These are phyloP conservation scores for Poecilia gillii DNA, from an alignment of 2,797 vertebrate genomes.

Conservation along the genomic window DNA sequence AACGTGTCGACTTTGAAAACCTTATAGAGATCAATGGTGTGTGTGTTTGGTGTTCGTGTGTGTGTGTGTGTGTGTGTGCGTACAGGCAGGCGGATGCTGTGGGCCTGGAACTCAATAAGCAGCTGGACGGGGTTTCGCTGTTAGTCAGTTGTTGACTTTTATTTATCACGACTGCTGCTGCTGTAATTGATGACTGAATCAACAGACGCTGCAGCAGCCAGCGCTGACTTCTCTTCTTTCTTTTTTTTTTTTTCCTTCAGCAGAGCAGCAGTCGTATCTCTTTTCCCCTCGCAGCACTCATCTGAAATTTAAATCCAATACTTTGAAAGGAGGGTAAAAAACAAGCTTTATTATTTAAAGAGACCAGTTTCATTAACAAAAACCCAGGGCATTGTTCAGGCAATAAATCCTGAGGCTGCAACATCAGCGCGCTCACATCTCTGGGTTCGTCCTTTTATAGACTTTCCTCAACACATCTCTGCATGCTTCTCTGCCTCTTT, in stretches of 20 bases:
- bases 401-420: conserved; percentile 38
- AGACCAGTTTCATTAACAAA: conserved; percentile 60
- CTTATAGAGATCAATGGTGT: conserved; percentile 64
- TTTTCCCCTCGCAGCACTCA: conserved; percentile 28
- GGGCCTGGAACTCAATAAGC: conserved; percentile 58
- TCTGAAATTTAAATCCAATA: conserved; percentile 57
- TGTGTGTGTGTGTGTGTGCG: conserved; percentile 37
- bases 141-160: conserved; percentile 67
- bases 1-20: conserved; percentile 63
- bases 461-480: conserved; percentile 19
- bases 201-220: conserved; percentile 48
- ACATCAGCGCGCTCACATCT: conserved; percentile 37
- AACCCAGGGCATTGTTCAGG: conserved; percentile 23
- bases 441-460: conserved; percentile 35
- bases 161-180: conserved; percentile 60
- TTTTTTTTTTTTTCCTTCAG: conserved; percentile 32
- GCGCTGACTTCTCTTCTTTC: conserved; percentile 36
- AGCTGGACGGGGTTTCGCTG: conserved; percentile 41
- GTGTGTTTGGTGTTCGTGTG: conserved; percentile 7
- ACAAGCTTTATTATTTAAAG: conserved; percentile 48
- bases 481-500: conserved; percentile 30
- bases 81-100: conserved; percentile 29
- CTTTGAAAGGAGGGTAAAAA: conserved; percentile 16
- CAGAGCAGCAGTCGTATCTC: conserved; percentile 32
- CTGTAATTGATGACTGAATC: conserved; percentile 67